phyloP scores from a whole-genome alignment of 2,888 invertebrate genomes.

The Drosophila macrothrix region DNA sequence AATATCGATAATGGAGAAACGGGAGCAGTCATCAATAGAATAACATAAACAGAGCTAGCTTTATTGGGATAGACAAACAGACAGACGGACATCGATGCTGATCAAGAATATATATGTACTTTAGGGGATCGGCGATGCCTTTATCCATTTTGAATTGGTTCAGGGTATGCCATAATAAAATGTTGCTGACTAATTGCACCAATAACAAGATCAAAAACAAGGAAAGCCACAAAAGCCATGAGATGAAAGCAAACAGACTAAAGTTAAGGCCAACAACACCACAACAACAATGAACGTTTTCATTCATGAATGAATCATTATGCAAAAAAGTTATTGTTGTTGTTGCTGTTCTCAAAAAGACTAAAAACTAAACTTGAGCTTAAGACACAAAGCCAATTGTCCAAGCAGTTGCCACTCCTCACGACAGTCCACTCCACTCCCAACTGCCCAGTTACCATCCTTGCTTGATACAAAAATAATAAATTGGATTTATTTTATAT shows the following conservation, averaged over 20 bases:
- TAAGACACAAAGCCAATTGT: slow-evolving; percentile 14
- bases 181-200: slow-evolving; percentile 17
- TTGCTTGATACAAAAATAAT: neutral
- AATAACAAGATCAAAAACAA: slow-evolving; percentile 15
- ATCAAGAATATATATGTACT: neutral
- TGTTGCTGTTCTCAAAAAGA: neutral
- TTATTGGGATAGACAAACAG: too few species aligned
- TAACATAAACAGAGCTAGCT: too few species aligned
- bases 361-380: slow-evolving; percentile 18
- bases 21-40: too few species aligned
- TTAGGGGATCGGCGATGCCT: neutral
- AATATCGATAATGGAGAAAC: too few species aligned
- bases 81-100: neutral
- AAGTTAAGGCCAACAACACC: neutral
- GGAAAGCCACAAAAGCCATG: slow-evolving; percentile 11
- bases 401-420: slow-evolving; percentile 3
- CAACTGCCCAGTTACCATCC: too few species aligned
- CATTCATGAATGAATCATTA: slow-evolving; percentile 46
- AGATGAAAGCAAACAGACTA: slow-evolving; percentile 3
- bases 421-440: neutral
- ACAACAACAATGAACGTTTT: slow-evolving; percentile 17
- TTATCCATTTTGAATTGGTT: neutral
- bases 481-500: neutral
- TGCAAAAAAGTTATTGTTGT: slow-evolving; percentile 10
- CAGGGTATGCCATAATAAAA: neutral